phyloP scores from a whole-genome alignment of 1,140 invertebrate genomes.

The Sarcophaga bullata region DNA sequence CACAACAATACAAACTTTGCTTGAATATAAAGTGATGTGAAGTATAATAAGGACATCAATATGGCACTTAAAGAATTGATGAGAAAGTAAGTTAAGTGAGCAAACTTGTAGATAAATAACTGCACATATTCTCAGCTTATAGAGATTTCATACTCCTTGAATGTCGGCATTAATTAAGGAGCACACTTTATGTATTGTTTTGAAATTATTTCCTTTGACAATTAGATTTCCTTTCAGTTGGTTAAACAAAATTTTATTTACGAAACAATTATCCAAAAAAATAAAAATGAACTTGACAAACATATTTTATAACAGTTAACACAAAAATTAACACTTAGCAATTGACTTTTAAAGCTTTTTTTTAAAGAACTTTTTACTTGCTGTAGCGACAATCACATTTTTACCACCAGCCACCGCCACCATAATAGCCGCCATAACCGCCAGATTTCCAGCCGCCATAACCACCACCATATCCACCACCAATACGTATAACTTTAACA shows the following conservation, averaged over 20 bases:
- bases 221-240: not conserved
- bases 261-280: not conserved
- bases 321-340: not conserved
- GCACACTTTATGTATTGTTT: not conserved
- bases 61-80: no score
- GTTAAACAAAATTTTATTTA: conserved; percentile 4
- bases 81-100: no score
- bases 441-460: conserved; percentile 49
- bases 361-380: not conserved
- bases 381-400: not conserved
- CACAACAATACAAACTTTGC: no score
- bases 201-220: not conserved
- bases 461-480: conserved; percentile 42
- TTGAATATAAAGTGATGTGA: no score
- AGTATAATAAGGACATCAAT: no score
- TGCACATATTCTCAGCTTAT: not conserved
- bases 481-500: conserved; percentile 37
- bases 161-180: not conserved
- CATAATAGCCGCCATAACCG: conserved; percentile 42
- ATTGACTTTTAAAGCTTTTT: not conserved
- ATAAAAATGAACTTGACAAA: not conserved
- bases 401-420: conserved; percentile 49
- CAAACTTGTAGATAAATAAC: not conserved
- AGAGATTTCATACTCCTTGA: not conserved
- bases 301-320: not conserved